A percentile compares a stretch with the other conserved stretches of the same genome.
These are phyloP conservation scores for Scortum barcoo DNA, from an alignment of 2,113 vertebrate genomes.

Conservation along the genomic window DNA sequence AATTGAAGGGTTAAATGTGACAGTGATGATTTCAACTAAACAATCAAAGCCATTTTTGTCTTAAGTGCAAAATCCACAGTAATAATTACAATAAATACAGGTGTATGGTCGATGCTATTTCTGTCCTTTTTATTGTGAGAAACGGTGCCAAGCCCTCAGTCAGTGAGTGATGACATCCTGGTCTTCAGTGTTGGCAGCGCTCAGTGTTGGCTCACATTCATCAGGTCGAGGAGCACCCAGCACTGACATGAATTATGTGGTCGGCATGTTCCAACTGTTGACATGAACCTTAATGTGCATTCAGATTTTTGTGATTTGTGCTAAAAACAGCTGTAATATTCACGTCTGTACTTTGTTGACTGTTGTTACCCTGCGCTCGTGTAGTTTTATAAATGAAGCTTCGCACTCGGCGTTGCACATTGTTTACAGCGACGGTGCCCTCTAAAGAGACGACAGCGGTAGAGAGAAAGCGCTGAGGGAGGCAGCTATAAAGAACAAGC, in stretches of 20 bases:
- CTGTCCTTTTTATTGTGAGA: background rate
- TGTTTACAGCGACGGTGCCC: slow-evolving; percentile 2
- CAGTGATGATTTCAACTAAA: background rate
- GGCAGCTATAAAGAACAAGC: background rate
- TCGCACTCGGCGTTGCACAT: background rate
- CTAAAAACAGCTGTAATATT: background rate
- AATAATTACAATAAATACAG: background rate
- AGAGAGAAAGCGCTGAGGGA: background rate
- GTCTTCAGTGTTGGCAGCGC: background rate
- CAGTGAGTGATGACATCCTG: background rate
- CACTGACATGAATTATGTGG: background rate
- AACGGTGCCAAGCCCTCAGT: background rate
- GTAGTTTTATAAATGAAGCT: background rate
- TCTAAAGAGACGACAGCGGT: slow-evolving; percentile 1
- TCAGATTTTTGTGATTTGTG: background rate
- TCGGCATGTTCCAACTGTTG: background rate
- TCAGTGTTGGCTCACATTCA: background rate
- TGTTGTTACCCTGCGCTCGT: background rate
- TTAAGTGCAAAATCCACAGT: background rate
- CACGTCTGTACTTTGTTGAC: background rate
- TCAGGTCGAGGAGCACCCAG: background rate
- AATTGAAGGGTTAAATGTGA: background rate
- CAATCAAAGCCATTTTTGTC: background rate
- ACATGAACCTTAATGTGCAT: background rate
- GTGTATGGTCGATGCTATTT: background rate